Percentiles rank a stretch among this genome's conserved stretches.
phyloP scores from a whole-genome alignment of 2,113 vertebrate genomes.

The Dolichotis patagonum region DNA sequence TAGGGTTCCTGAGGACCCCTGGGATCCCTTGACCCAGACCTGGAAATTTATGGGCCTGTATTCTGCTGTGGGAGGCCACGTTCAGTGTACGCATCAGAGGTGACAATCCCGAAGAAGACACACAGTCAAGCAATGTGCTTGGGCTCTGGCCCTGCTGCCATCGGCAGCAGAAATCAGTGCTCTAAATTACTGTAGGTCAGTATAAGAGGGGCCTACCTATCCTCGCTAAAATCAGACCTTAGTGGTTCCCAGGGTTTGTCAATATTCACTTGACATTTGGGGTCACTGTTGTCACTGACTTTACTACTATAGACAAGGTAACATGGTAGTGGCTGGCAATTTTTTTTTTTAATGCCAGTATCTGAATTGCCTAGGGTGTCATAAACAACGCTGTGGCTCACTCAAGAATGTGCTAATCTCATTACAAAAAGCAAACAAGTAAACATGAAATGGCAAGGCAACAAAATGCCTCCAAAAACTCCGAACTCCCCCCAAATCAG shows the following conservation, averaged over 20 bases:
- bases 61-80: not conserved
- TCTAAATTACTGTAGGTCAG: not conserved
- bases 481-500: not conserved
- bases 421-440: not conserved
- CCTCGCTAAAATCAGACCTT: not conserved
- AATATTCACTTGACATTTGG: not conserved
- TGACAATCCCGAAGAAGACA: not conserved
- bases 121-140: not conserved
- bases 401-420: not conserved
- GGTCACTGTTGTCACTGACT: not conserved
- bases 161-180: not conserved
- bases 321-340: not conserved
- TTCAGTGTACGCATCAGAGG: not conserved
- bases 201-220: not conserved
- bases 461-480: not conserved
- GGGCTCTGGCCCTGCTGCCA: not conserved
- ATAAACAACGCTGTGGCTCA: not conserved
- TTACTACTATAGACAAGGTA: not conserved
- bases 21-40: not conserved
- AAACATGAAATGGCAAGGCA: not conserved
- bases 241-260: not conserved
- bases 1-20: not conserved
- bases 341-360: not conserved
- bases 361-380: not conserved
- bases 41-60: not conserved